Evolutionary conservation across 2,888 invertebrate species (phyloP).

Genomic region (Nudaria mundana): DNA sequence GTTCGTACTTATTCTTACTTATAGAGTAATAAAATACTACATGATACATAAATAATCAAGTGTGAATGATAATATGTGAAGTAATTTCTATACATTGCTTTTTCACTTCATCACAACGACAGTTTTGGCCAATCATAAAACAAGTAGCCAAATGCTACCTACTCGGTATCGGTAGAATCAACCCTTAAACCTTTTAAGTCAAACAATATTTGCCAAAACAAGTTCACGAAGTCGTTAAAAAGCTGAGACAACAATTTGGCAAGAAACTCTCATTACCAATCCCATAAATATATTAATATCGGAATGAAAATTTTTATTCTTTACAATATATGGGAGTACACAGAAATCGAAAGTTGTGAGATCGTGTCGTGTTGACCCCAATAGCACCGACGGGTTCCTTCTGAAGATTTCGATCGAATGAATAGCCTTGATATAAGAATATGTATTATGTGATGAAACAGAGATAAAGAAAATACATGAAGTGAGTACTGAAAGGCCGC

Average conservation of each 20-base stretch:
- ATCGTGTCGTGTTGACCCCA: slow-evolving; percentile 21
- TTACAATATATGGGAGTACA: slow-evolving; percentile 29
- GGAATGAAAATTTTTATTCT: slow-evolving; percentile 22
- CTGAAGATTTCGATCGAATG: slow-evolving; percentile 12
- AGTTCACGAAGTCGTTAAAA: slow-evolving; percentile 33
- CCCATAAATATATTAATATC: slow-evolving; percentile 21
- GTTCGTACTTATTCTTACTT: slow-evolving; percentile 11
- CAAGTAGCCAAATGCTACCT: no score
- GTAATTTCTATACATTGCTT: no score
- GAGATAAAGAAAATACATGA: slow-evolving; percentile 1
- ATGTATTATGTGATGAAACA: slow-evolving; percentile 1
- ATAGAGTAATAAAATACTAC: no score
- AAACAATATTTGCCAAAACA: slow-evolving; percentile 31
- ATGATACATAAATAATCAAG: no score
- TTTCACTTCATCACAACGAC: no score
- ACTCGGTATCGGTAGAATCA: no score
- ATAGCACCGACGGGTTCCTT: slow-evolving; percentile 7
- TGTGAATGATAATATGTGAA: no score
- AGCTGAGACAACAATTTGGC: slow-evolving; percentile 44
- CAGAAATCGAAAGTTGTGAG: slow-evolving; percentile 27
- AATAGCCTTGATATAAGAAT: slow-evolving; percentile 1
- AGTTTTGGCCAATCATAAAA: no score
- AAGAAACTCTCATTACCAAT: slow-evolving; percentile 31
- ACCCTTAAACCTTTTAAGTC: slow-evolving; percentile 7
- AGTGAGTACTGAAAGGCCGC: not conserved